Percentiles rank a stretch among this genome's conserved stretches.
Conservation (phyloP, 2,113 vertebrate species). For the Gallinago undulata region DNA sequence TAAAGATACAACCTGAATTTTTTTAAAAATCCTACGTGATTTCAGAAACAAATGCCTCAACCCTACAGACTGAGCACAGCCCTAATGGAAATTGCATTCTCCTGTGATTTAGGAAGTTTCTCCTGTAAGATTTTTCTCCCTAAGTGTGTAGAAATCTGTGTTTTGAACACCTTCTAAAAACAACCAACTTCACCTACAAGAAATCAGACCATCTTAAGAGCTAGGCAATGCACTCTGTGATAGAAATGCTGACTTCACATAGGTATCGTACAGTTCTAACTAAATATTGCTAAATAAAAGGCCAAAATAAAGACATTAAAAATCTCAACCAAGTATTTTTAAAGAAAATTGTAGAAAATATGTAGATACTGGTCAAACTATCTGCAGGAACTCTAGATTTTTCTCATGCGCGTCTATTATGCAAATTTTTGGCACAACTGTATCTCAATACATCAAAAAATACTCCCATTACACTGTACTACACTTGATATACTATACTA, state of each 20-base stretch:
- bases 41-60: background rate
- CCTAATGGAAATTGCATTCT: background rate
- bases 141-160: background rate
- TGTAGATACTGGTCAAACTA: background rate
- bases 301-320: background rate
- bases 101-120: background rate
- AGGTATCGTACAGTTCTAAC: background rate
- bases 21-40: background rate
- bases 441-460: background rate
- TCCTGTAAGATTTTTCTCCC: background rate
- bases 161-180: background rate
- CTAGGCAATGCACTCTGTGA: background rate
- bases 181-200: background rate
- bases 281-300: background rate
- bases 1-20: background rate
- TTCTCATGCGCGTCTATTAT: background rate
- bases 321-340: background rate
- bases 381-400: background rate
- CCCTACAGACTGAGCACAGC: background rate
- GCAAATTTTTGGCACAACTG: background rate
- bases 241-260: background rate
- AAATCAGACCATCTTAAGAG: background rate
- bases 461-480: background rate
- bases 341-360: background rate
- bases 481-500: background rate